Evolutionary conservation across 2,888 invertebrate species (phyloP), one percentile per base, ranked within the genome.

Genomic region (Nasonovia ribisnigri): DNA sequence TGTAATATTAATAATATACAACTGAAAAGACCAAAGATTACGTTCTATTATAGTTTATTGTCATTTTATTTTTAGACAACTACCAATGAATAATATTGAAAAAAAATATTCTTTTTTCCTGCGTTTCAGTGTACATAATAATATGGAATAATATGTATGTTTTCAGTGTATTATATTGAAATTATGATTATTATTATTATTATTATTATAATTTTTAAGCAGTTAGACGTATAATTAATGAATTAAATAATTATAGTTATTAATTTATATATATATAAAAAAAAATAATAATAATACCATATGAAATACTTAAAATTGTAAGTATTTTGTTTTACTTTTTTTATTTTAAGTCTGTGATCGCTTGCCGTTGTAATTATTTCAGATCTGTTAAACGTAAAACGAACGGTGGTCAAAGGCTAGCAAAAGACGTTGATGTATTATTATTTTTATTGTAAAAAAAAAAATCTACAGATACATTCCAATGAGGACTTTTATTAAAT

Each of bases 1-100:
- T 88, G 26, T 88, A 57, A 88, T 88, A 88, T 57, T 29, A 88
- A 57, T 57, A 42, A 57, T 84, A 92, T 92, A 84, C 89, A 93
- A 93, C 93, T 89, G 11, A 93, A 88, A 93, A 93, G 84, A 93
- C 90, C 93, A 93, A 93, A 93, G 93, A 93, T 93, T 93, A 92
- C 77, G 46, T 93, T 93, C 92, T 89, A 89, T 54, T 89, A 84
- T 93, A 93, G 90, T 84, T 90, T 90, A 90, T 90, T 88, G 84
- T 88, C 84, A 77, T 93, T 90, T 93, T 93, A 51, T 93, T 88
- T 88, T 92, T 93, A 93, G 88, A 26, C 29, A 46, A 67, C 67
- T 92, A 93, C 84, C 84, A 84, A 60, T 46, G 29, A 60, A 42
- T 88, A 57, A 88, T 88, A 67, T 89, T 84, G 36, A 84, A 57